Evolutionary conservation across 2,888 invertebrate genomes (phyloP).

Genomic region (Lucinisca nassula): DNA sequence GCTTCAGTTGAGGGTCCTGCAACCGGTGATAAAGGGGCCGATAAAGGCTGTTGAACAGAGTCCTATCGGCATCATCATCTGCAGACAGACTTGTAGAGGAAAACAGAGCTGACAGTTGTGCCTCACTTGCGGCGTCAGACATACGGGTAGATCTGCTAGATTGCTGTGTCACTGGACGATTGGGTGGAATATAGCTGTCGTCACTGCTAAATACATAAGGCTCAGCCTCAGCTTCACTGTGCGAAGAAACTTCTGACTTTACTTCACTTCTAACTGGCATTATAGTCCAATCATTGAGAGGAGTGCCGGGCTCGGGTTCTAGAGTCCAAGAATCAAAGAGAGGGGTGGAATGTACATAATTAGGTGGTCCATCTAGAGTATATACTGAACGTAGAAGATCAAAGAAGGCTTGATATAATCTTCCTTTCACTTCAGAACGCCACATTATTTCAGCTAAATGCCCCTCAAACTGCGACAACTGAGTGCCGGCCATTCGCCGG

Average conservation of each 20-base stretch:
- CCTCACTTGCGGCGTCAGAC: background rate
- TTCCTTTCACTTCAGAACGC: background rate
- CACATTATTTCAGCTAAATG: background rate
- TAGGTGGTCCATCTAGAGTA: background rate
- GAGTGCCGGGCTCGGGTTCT: background rate
- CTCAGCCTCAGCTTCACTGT: background rate
- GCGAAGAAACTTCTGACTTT: background rate
- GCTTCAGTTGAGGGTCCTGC: no score
- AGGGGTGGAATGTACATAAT: background rate
- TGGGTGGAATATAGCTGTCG: background rate
- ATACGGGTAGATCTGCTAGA: background rate
- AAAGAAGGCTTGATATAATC: background rate
- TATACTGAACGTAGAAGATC: background rate
- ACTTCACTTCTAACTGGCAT: background rate
- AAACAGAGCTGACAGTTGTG: background rate
- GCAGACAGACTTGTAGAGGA: background rate
- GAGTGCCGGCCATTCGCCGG: background rate
- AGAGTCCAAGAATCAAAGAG: background rate
- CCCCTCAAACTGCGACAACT: background rate
- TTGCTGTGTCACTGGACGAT: background rate
- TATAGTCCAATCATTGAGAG: background rate
- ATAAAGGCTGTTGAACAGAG: background rate
- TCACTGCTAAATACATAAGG: background rate
- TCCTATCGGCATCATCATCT: background rate
- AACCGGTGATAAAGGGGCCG: background rate